These are phyloP conservation scores for Meandrina meandrites DNA, from an alignment of 92 coral and sea anemone genomes.

Conservation along the genomic window DNA sequence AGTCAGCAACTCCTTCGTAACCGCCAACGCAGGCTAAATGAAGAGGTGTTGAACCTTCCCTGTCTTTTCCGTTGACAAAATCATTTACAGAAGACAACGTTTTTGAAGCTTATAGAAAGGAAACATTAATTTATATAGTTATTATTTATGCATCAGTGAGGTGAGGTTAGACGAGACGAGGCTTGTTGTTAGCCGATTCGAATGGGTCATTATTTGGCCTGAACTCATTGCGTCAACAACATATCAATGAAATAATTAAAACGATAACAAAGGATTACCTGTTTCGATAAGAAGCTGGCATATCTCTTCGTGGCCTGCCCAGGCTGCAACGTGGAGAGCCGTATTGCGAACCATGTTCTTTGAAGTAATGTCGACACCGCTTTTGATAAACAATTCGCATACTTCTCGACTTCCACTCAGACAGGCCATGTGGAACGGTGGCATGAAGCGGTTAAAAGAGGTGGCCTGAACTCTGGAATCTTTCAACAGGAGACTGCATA, in stretches of 20 bases:
- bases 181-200: too few species aligned
- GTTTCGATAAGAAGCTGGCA: slow-evolving; percentile 51
- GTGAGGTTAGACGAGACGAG: too few species aligned
- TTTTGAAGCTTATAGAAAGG: neutral
- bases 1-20: slow-evolving; percentile 45
- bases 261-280: neutral
- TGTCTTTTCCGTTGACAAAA: slow-evolving; percentile 21
- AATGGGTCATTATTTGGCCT: too few species aligned
- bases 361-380: slow-evolving; percentile 46
- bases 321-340: slow-evolving; percentile 61
- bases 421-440: slow-evolving; percentile 60
- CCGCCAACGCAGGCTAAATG: slow-evolving; percentile 63
- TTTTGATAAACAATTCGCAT: slow-evolving; percentile 50
- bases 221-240: neutral
- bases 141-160: too few species aligned
- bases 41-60: slow-evolving; percentile 59
- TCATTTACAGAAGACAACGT: neutral
- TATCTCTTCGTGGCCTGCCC: slow-evolving; percentile 41
- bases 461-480: neutral
- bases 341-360: slow-evolving; percentile 15
- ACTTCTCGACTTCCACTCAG: slow-evolving; percentile 38
- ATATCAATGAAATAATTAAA: neutral
- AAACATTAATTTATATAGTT: neutral
- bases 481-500: slow-evolving; percentile 37
- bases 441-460: neutral